Percentiles rank a stretch among this genome's conserved stretches.
Evolutionary conservation across 92 coral and sea anemone species (phyloP).

Genomic region (Bergia sp.): DNA sequence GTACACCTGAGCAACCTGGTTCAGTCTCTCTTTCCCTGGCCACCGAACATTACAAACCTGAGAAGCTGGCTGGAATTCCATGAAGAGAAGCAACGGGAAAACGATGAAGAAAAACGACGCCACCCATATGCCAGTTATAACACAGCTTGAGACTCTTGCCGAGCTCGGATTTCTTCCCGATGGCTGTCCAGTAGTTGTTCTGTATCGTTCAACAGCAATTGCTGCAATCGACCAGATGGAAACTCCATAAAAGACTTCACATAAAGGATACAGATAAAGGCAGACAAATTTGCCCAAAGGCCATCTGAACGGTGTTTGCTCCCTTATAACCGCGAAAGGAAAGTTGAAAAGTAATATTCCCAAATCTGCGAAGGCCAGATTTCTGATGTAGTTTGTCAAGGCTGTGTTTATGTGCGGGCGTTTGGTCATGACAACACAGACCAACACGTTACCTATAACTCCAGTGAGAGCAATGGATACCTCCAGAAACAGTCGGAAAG

Average conservation of each 20-base stretch:
- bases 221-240: conserved; percentile 69
- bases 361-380: conserved; percentile 62
- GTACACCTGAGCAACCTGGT: conserved; percentile 9
- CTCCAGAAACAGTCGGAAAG: conserved; percentile 26
- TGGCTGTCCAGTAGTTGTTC: conserved; percentile 48
- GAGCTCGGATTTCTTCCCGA: not conserved
- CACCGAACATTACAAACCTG: not conserved
- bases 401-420: conserved; percentile 63
- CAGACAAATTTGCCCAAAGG: conserved; percentile 65
- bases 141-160: not conserved
- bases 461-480: conserved; percentile 43
- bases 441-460: conserved; percentile 53
- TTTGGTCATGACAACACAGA: conserved; percentile 54
- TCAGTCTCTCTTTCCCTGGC: conserved; percentile 3
- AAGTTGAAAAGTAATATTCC: conserved; percentile 52
- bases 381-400: conserved; percentile 54
- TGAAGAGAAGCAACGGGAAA: conserved; percentile 40
- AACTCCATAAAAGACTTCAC: conserved; percentile 62
- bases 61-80: conserved; percentile 1
- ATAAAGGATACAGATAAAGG: conserved; percentile 52
- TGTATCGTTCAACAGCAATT: conserved; percentile 59
- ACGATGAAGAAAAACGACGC: conserved; percentile 33
- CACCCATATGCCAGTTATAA: conserved; percentile 18
- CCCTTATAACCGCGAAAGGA: conserved; percentile 51
- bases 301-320: conserved; percentile 56